Evolutionary conservation across 1,140 invertebrate species (phyloP), one percentile per base, ranked within the genome.

Genomic region (Ctenoplectra terminalis): DNA sequence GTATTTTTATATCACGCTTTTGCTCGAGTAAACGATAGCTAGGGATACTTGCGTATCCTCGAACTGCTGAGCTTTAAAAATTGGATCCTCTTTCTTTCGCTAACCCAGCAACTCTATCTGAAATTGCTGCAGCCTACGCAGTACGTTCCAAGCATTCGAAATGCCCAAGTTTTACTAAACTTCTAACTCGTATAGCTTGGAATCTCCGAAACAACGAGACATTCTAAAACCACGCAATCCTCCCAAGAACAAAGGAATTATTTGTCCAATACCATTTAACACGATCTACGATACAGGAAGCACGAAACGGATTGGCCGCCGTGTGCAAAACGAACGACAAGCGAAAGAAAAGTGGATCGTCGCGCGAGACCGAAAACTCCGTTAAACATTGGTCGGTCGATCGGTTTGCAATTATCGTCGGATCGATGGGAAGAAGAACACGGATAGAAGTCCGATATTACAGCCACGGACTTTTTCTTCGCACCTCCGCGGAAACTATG

Each of bases 381-480:
- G 40, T 50, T 52, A 56, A 78, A 37, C 52, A 64, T 58, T 40
- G 13, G 17, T n/a, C 8, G 54, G 29, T 54, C 64, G 43, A 60
- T 60, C 66, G 52, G 31, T 37, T 37, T n/a, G 54, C 76, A 70
- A 70, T 58, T 60, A 78, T 40, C 29, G 52, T 20, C 15, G 13
- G 20, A 20, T n/a, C 17, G 46, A 2, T 15, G 64, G 23, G 5
- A n/a, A 23, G 9, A 2, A 34, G 31, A 37, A 34, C 71, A n/a
- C 40, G 56, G 37, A 73, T 31, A 20, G 15, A 13, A 48, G n/a
- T 9, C 43, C 29, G 26, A 70, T 70, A 60, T 60, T n/a, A n/a
- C 31, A 48, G 31, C 23, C 3, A 26, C 31, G 17, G 29, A 66
- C 43, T 48, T 58, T 48, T 60, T 40, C 46, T 17, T 23, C 13